Evolutionary conservation across 2,113 vertebrate species (phyloP), one percentile per base, ranked within the genome.

Genomic region (Phyllostomus hastatus): DNA sequence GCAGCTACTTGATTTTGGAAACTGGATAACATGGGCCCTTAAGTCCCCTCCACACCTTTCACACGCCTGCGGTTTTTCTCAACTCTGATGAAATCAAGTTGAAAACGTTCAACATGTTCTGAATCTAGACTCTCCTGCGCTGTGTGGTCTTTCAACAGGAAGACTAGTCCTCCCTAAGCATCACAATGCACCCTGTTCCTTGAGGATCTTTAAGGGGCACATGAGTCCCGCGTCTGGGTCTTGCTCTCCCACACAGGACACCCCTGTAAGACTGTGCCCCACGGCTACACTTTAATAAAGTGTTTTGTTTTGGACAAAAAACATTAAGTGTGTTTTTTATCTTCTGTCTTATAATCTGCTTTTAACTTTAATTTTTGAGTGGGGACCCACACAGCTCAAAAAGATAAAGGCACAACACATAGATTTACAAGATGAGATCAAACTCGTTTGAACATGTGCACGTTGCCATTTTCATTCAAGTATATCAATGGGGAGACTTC

Each of bases 211-310:
- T 10, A 79, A 95, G 86, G 54, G 84, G 54, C 64, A 5, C 67
- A 35, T 88, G 38, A 61, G 0, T 70, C 93, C 75, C 43, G 50
- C 66, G 75, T 72, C 17, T 3, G 19, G 3, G 0, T 17, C 43
- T 31, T 31, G 52, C 61, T 90, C 89, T 90, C 85, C 88, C 88
- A 10, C 22, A 81, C 5, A 61, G 59, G 78, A 95, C 88, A 93
- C 69, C 96, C 31, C 96, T 97, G 84, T 95, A 97, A 96, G 95
- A 95, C 86, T 88, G 95, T 89, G 81, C 46, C 3, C 93, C 97
- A 96, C 66, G 94, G 86, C 59, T 98, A 96, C 24, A 14, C 41
- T 20, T 88, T 33, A 76, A 76, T 33, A 50, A 33, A 50, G 41
- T 93, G 87, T 96, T 97, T 16, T 82, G 75, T 75, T 81, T 98